Evolutionary conservation across 1,140 invertebrate genomes (phyloP).

Genomic region (Drosophila bipectinata): DNA sequence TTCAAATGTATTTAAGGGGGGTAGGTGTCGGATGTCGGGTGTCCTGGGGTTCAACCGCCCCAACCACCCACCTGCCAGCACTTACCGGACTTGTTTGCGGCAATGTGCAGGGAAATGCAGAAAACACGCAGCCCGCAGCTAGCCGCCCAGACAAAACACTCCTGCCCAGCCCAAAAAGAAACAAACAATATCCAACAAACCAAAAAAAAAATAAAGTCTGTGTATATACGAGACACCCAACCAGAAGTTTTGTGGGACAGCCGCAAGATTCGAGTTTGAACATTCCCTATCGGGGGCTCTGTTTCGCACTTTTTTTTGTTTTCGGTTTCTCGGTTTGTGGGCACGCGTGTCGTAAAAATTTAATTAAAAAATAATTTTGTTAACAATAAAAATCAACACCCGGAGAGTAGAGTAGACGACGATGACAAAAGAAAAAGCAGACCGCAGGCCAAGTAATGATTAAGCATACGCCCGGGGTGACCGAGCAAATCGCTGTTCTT

Average conservation of each 20-base stretch:
- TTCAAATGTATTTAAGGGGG: conserved; percentile 71
- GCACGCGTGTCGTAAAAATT: conserved; percentile 75
- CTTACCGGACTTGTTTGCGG: conserved; percentile 25
- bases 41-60: neutral
- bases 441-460: conserved; percentile 67
- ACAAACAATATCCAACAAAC: conserved; percentile 12
- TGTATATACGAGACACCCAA: neutral
- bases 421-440: conserved; percentile 32
- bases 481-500: conserved; percentile 12
- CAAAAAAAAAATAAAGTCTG: conserved; percentile 1
- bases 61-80: neutral
- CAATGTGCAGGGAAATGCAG: conserved; percentile 56
- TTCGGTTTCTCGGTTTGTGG: neutral
- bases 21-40: conserved; percentile 3
- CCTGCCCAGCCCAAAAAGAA: conserved; percentile 2
- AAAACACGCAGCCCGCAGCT: conserved; percentile 55
- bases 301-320: conserved; percentile 6
- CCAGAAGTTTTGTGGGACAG: conserved; percentile 32
- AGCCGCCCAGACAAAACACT: conserved; percentile 35
- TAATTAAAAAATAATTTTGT: conserved; percentile 80
- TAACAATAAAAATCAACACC: conserved; percentile 78
- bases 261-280: conserved; percentile 40
- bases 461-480: conserved; percentile 62
- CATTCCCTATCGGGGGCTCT: conserved; percentile 27
- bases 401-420: conserved; percentile 19